A percentile compares a stretch with the other conserved stretches of the same genome.
These are phyloP conservation scores for Agrochola macilenta DNA, from an alignment of 2,888 invertebrate genomes.

Conservation along the genomic window DNA sequence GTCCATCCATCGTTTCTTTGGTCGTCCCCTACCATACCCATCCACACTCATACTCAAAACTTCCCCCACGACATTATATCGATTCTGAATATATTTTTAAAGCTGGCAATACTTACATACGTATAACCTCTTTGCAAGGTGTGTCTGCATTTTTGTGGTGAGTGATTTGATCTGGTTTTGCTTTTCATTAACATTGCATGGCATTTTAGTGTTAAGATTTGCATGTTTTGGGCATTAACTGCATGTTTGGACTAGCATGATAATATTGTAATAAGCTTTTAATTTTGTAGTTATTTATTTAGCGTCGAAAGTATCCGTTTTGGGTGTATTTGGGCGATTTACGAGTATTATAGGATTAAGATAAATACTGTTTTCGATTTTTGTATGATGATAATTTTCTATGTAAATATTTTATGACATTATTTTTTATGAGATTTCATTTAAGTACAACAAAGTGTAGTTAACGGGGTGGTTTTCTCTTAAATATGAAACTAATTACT, in stretches of 20 bases:
- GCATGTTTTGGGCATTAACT: conserved; percentile 29
- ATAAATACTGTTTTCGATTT: background rate
- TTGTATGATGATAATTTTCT: background rate
- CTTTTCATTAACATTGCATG: conserved; percentile 64
- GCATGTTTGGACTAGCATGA: conserved; percentile 22
- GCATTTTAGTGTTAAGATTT: conserved; percentile 42
- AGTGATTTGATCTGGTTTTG: conserved; percentile 73
- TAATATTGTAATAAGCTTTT: background rate
- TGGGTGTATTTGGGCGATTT: background rate
- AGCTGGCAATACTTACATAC: conserved; percentile 45
- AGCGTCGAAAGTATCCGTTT: background rate
- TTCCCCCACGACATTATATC: too few species aligned
- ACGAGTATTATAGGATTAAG: background rate
- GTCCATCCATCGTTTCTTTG: background rate
- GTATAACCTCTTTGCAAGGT: conserved; percentile 45
- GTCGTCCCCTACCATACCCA: background rate
- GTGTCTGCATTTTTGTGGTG: conserved; percentile 71
- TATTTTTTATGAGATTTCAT: background rate
- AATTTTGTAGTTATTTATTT: background rate
- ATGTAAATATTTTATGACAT: background rate
- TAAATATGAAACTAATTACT: background rate
- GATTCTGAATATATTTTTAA: conserved; percentile 14
- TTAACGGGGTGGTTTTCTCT: background rate
- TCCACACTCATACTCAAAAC: too few species aligned
- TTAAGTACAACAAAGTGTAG: background rate